phyloP scores from a whole-genome alignment of 2,888 invertebrate species.

The Lepidocyrtoides sp. region DNA sequence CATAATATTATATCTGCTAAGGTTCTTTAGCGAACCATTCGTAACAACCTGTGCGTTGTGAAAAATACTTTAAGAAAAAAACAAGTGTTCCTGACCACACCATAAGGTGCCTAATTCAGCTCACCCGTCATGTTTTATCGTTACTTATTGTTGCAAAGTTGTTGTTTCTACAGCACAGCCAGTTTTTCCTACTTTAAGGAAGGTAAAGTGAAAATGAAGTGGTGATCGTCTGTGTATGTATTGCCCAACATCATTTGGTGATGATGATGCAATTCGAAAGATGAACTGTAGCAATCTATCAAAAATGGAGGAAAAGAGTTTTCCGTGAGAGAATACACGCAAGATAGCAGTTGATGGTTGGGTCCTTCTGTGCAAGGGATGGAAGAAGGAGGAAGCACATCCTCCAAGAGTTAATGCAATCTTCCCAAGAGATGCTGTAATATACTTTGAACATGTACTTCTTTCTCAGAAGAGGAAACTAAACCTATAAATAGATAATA shows the following conservation, averaged over 20 bases:
- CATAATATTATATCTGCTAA: not conserved
- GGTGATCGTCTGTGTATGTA: not conserved
- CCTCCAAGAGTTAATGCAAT: not conserved
- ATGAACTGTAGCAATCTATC: not conserved
- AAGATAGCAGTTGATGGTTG: not conserved
- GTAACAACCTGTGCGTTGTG: too few species aligned
- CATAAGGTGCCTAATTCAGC: not conserved
- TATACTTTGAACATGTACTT: not conserved
- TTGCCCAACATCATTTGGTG: not conserved
- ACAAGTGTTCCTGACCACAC: not conserved
- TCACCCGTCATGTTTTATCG: not conserved
- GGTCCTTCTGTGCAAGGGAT: not conserved
- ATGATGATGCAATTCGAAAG: slow-evolving; percentile 11
- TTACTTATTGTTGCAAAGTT: too few species aligned
- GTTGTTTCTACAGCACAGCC: not conserved
- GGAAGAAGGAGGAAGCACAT: not conserved
- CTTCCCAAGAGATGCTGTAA: slow-evolving; percentile 2
- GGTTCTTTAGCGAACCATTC: too few species aligned
- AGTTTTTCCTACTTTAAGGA: not conserved
- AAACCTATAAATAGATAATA: not conserved
- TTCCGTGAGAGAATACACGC: not conserved
- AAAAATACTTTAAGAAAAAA: too few species aligned
- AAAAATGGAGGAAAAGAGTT: not conserved
- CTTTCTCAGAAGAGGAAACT: not conserved
- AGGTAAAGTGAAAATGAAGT: not conserved